Evolutionary conservation across 2,888 invertebrate genomes (phyloP).

Genomic region (Exocentrus adspersus): DNA sequence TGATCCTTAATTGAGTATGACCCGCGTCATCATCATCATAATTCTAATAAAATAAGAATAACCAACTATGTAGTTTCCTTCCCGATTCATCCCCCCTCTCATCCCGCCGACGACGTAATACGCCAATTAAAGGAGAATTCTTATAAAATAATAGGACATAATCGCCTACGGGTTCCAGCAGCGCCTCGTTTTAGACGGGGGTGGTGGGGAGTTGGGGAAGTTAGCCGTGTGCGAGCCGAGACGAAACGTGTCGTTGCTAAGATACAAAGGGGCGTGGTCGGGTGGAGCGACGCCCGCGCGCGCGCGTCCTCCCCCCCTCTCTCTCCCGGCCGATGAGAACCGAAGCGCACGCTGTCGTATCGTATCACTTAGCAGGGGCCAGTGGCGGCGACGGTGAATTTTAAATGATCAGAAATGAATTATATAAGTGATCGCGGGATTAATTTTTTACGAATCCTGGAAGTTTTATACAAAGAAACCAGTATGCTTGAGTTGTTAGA

Average conservation of each 20-base stretch:
- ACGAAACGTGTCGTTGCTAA: slow-evolving; percentile 60
- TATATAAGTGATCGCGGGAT: too few species aligned
- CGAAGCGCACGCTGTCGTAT: slow-evolving; percentile 11
- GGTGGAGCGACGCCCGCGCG: slow-evolving; percentile 26
- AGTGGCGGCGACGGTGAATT: slow-evolving; percentile 8
- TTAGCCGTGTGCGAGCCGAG: slow-evolving; percentile 55
- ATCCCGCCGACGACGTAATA: too few species aligned
- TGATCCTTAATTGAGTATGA: too few species aligned
- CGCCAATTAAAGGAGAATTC: slow-evolving; percentile 38
- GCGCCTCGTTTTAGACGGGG: too few species aligned
- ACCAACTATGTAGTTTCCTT: too few species aligned
- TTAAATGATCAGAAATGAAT: background rate
- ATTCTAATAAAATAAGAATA: too few species aligned
- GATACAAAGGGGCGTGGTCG: slow-evolving; percentile 54
- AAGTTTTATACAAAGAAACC: too few species aligned
- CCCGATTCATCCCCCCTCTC: too few species aligned
- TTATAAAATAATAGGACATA: slow-evolving; percentile 39
- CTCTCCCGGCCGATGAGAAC: slow-evolving; percentile 10
- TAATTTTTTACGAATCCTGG: too few species aligned
- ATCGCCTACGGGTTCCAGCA: slow-evolving; percentile 32
- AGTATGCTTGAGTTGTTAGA: too few species aligned
- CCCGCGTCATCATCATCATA: too few species aligned
- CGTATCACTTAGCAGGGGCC: slow-evolving; percentile 24
- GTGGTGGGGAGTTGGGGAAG: slow-evolving; percentile 40
- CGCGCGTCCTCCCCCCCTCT: slow-evolving; percentile 25